Evolutionary conservation across 1,140 invertebrate species (phyloP).

Genomic region (Dryas iulia): DNA sequence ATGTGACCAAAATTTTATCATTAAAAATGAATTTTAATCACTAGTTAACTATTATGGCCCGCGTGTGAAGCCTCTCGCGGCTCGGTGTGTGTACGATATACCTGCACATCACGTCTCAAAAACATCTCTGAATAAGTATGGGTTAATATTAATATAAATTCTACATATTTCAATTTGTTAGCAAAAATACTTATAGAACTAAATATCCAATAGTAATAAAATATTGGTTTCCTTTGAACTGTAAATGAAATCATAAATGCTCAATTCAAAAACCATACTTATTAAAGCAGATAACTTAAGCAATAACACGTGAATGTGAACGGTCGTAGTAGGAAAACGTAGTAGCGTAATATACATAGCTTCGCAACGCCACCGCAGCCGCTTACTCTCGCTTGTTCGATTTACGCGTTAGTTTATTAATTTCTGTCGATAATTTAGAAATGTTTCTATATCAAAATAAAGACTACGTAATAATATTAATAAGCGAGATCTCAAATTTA

Average conservation of each 20-base stretch:
- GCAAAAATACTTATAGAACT: neutral
- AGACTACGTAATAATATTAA: slow-evolving; percentile 74
- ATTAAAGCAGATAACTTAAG: neutral
- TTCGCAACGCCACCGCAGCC: slow-evolving; percentile 30
- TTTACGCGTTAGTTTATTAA: slow-evolving; percentile 62
- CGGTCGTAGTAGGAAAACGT: neutral
- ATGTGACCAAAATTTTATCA: slow-evolving; percentile 14
- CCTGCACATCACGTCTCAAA: slow-evolving; percentile 1
- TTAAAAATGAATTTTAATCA: slow-evolving; percentile 21
- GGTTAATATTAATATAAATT: neutral
- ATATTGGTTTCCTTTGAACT: neutral
- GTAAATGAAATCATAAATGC: neutral
- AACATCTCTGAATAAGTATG: neutral
- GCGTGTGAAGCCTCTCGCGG: slow-evolving; percentile 31
- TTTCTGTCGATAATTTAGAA: slow-evolving; percentile 71
- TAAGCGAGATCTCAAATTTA: slow-evolving; percentile 81
- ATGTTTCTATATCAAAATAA: slow-evolving; percentile 77
- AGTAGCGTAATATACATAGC: neutral
- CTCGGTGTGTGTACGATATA: slow-evolving; percentile 28
- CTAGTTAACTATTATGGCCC: slow-evolving; percentile 25
- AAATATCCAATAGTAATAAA: neutral
- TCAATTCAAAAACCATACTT: neutral
- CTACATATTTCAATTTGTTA: neutral
- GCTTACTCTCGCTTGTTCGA: slow-evolving; percentile 61
- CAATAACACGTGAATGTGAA: neutral